phyloP scores from a whole-genome alignment of 2,797 vertebrate genomes.

The Crax fasciolata region DNA sequence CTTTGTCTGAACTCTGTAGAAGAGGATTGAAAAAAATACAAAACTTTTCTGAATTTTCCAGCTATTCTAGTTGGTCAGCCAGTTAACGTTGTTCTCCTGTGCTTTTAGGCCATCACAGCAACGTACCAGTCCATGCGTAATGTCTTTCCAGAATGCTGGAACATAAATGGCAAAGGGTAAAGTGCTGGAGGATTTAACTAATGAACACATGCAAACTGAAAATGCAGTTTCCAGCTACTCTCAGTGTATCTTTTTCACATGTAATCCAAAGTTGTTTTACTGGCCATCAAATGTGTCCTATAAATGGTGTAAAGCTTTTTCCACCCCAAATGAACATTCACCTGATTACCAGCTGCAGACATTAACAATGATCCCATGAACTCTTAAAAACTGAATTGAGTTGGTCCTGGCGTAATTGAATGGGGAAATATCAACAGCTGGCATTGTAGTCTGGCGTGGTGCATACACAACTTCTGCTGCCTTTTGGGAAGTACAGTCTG shows the following conservation, averaged over 20 bases:
- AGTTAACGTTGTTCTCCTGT: background rate
- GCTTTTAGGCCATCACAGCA: background rate
- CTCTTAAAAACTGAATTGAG: background rate
- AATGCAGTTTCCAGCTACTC: background rate
- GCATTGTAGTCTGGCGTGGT: too few relatives aligned
- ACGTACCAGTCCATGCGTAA: background rate
- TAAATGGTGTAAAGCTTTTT: background rate
- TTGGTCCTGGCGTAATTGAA: background rate
- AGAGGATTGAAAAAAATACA: background rate
- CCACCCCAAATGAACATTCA: background rate
- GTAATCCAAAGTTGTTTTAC: background rate
- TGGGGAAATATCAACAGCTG: background rate
- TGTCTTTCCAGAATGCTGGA: background rate
- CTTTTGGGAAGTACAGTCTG: background rate
- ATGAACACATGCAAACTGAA: background rate
- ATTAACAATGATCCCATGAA: background rate
- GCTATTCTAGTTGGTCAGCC: background rate
- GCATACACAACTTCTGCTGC: rapidly evolving
- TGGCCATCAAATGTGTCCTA: background rate
- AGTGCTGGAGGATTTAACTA: background rate
- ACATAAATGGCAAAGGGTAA: background rate
- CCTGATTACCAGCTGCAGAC: background rate
- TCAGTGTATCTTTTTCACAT: background rate
- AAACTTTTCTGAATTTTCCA: background rate
- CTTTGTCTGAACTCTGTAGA: background rate